phyloP scores from a whole-genome alignment of 2,888 invertebrate genomes.

The Tipula vernalis region DNA sequence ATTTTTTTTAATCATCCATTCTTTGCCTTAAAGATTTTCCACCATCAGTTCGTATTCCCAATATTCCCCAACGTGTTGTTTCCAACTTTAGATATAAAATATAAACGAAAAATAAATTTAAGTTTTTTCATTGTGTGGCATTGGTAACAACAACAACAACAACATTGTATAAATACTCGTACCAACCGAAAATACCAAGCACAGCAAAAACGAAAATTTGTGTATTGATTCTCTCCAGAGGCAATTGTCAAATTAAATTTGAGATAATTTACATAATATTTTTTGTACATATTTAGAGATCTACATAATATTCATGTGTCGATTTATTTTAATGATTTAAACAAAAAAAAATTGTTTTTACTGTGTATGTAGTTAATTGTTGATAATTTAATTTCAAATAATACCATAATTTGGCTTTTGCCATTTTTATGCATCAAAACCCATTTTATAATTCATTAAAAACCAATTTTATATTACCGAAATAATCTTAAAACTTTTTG shows the following conservation, averaged over 20 bases:
- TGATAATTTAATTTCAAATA: neutral
- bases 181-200: neutral
- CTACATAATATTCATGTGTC: neutral
- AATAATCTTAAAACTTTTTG: neutral
- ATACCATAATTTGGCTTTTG: neutral
- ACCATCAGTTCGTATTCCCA: neutral
- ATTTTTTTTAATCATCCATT: neutral
- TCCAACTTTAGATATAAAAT: neutral
- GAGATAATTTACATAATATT: neutral
- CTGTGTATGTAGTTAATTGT: neutral
- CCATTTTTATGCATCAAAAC: neutral
- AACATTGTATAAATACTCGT: neutral
- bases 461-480: neutral
- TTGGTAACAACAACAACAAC: neutral
- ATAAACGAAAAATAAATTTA: neutral
- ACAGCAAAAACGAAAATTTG: neutral
- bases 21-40: neutral
- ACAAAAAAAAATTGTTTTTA: neutral
- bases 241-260: neutral
- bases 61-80: neutral
- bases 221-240: neutral
- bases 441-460: neutral
- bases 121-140: neutral
- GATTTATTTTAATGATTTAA: neutral
- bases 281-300: neutral